Percentiles rank a stretch among this genome's conserved stretches.
Evolutionary conservation across 2,113 vertebrate genomes (phyloP).

Genomic region (Theristicus caerulescens): DNA sequence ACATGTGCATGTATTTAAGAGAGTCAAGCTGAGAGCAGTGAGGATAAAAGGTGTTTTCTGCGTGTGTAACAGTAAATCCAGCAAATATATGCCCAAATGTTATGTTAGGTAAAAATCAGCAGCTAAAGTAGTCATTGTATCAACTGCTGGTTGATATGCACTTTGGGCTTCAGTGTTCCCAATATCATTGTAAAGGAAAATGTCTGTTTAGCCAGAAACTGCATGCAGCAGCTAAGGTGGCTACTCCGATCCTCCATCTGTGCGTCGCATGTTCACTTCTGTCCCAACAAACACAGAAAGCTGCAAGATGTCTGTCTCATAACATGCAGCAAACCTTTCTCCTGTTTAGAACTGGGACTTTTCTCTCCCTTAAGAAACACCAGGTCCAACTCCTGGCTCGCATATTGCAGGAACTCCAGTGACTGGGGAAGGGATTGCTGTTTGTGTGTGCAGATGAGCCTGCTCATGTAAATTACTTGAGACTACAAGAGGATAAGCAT

Average conservation of each 20-base stretch:
- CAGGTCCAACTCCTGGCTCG: not conserved
- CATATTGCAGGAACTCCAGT: not conserved
- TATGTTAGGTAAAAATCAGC: not conserved
- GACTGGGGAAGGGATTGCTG: not conserved
- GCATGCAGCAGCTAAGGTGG: not conserved
- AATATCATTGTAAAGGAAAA: not conserved
- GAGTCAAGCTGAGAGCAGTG: not conserved
- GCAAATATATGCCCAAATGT: not conserved
- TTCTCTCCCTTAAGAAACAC: not conserved
- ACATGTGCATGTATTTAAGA: not conserved
- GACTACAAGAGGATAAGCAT: not conserved
- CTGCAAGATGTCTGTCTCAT: not conserved
- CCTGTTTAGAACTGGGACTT: not conserved
- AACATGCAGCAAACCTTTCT: not conserved
- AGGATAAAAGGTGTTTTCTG: not conserved
- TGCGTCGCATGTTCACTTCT: not conserved
- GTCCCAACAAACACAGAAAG: not conserved
- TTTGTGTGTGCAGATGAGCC: not conserved
- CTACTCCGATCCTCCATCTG: rapidly evolving
- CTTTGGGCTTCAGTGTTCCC: not conserved
- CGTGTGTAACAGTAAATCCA: not conserved
- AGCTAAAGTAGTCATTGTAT: not conserved
- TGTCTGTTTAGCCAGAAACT: not conserved
- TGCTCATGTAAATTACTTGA: not conserved
- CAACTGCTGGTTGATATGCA: not conserved